A percentile compares a stretch with the other conserved stretches of the same genome.
phyloP scores from a whole-genome alignment of 2,888 invertebrate genomes.

The Drosophila suboccidentalis region DNA sequence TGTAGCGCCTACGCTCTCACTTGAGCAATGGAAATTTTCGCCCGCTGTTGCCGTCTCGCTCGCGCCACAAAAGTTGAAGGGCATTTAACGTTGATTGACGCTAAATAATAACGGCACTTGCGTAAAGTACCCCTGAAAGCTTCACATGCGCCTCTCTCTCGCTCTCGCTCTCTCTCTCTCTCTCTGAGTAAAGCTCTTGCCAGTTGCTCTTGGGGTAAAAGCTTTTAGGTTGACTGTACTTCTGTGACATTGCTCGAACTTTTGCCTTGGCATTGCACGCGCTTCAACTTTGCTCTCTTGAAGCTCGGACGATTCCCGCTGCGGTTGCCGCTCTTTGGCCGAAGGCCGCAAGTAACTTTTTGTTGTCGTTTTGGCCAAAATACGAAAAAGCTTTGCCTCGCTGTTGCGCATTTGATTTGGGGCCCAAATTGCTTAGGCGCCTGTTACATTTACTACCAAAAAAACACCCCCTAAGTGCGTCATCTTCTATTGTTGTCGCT shows the following conservation, averaged over 20 bases:
- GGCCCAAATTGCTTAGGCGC: constrained; percentile 23
- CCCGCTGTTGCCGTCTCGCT: constrained; percentile 30
- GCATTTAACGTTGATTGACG: constrained; percentile 63
- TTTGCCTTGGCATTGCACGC: constrained; percentile 80
- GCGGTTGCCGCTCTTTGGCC: constrained; percentile 42
- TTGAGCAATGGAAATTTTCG: constrained; percentile 54
- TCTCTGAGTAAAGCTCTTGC: constrained; percentile 10
- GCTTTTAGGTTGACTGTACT: constrained; percentile 74
- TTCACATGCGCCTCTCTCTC: neutral
- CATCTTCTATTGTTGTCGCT: constrained; percentile 62
- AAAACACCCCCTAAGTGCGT: constrained; percentile 56
- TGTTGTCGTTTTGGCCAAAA: constrained; percentile 22
- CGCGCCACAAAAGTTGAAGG: constrained; percentile 27
- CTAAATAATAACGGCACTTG: constrained; percentile 60
- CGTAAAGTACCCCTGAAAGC: constrained; percentile 43
- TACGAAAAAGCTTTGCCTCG: constrained; percentile 34
- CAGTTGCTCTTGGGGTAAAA: constrained; percentile 1
- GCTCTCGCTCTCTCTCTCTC: neutral
- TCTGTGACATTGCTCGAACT: constrained; percentile 71
- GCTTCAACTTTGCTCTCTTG: constrained; percentile 62
- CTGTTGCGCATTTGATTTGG: constrained; percentile 59
- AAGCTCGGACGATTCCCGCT: constrained; percentile 19
- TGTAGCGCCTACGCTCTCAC: constrained; percentile 50
- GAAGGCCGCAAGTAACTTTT: constrained; percentile 31
- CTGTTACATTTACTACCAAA: constrained; percentile 41